Conservation (phyloP, 1,140 invertebrate genomes). For the Drosophila nigromelanica region DNA sequence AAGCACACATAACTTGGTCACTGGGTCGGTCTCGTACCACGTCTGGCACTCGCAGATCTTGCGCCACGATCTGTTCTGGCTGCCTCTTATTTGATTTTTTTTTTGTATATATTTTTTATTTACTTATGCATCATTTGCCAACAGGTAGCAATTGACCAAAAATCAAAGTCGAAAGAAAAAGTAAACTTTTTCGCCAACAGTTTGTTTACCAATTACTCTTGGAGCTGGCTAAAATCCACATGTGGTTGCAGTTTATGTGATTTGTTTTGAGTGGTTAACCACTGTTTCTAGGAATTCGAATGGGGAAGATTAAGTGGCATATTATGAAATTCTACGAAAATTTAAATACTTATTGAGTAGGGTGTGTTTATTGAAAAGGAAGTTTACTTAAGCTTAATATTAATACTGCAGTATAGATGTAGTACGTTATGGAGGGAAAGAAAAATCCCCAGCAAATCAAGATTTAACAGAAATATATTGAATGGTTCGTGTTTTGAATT, state of each 20-base stretch:
- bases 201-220: constrained; percentile 40
- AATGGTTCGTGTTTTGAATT: no score
- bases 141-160: constrained; percentile 34
- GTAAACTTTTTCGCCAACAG: constrained; percentile 3
- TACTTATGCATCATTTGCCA: constrained; percentile 62
- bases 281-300: constrained; percentile 5
- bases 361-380: background rate
- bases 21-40: constrained; percentile 66
- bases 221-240: constrained; percentile 22
- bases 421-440: no score
- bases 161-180: background rate
- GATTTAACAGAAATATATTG: no score
- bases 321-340: background rate
- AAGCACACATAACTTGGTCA: constrained; percentile 70
- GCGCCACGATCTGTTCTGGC: constrained; percentile 54
- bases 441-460: no score
- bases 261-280: background rate
- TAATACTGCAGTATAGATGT: background rate
- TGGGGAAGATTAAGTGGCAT: background rate
- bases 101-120: constrained; percentile 40
- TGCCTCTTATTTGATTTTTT: constrained; percentile 29
- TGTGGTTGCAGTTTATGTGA: constrained; percentile 25
- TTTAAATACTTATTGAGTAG: background rate
- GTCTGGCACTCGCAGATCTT: constrained; percentile 62
- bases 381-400: background rate